phyloP scores from a whole-genome alignment of 2,888 invertebrate genomes.

The Phymatocera aterrima region DNA sequence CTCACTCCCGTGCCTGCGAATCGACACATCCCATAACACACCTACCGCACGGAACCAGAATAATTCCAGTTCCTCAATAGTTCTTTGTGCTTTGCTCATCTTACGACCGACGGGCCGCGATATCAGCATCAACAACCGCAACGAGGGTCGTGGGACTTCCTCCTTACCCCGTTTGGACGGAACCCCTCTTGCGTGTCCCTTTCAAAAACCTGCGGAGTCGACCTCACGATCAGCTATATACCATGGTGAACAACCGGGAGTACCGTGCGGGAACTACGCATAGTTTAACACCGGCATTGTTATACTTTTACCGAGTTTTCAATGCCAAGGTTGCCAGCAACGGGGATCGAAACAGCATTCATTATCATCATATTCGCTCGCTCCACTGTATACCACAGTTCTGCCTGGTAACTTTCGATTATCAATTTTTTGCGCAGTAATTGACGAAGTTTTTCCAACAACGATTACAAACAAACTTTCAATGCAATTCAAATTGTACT shows the following conservation, averaged over 20 bases:
- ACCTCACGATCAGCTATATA: slow-evolving; percentile 3
- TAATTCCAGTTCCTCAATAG: slow-evolving; percentile 29
- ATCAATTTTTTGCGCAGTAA: no score
- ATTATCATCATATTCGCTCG: background rate
- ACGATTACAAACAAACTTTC: no score
- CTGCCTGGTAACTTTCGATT: no score
- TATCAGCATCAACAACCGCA: slow-evolving; percentile 38
- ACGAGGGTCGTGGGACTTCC: slow-evolving; percentile 45
- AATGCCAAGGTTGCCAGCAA: slow-evolving; percentile 55
- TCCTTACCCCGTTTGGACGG: slow-evolving; percentile 28
- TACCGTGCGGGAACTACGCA: slow-evolving; percentile 52
- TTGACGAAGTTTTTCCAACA: no score
- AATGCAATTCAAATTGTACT: no score
- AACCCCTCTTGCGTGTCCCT: slow-evolving; percentile 45
- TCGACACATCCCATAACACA: slow-evolving; percentile 21
- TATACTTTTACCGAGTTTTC: slow-evolving; percentile 47
- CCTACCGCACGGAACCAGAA: slow-evolving; percentile 26
- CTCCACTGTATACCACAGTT: no score
- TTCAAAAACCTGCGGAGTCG: slow-evolving; percentile 11
- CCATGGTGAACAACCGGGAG: background rate
- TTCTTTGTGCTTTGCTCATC: slow-evolving; percentile 5
- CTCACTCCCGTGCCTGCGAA: background rate
- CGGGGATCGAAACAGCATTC: slow-evolving; percentile 33
- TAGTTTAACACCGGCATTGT: slow-evolving; percentile 53
- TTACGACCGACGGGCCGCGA: slow-evolving; percentile 23